Evolutionary conservation across 2,888 invertebrate genomes (phyloP), one percentile per base, ranked within the genome.

Genomic region (Brachyptera risi): DNA sequence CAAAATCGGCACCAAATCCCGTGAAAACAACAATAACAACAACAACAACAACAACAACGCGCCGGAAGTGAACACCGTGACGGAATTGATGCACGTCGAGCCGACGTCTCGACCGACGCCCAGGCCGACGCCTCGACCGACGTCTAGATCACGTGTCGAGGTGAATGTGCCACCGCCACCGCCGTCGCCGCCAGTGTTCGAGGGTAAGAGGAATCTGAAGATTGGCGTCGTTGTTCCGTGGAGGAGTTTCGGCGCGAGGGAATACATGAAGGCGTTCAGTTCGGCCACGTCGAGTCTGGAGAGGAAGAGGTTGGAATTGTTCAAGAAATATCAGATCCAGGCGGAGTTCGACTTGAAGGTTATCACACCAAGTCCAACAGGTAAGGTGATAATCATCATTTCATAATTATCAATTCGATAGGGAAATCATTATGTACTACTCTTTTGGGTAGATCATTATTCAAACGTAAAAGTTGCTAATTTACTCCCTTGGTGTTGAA

Each of bases 281-380:
- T 81, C 80, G 58, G 86, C 88, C 40, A 83, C 87, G 68, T 78
- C 80, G 64, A 80, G 79, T 69, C 76, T 89, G 68, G 83, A 84
- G 70, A 81, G 85, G 63, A 73, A 35, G 1, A 86, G 84, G 75
- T 78, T 88, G 66, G 83, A 81, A 71, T 79, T 87, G 67, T 85
- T 88, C 74, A 83, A 86, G 71, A 80, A 80, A 68, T 83, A 86
- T 76, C 85, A 86, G 71, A 83, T 89, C 68, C 81, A 83, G 70
- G 80, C 85, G 67, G 83, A 83, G 72, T 82, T 85, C 72, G 82
- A 80, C 66, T 87, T 86, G 82, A 84, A 87, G 72, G 85, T 85
- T 72, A 78, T 88, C 69, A 87, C 87, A 67, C 88, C 88, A 59
- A 87, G 86, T 79, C 88, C 88, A 63, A 87, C 84, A 78, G 84